Evolutionary conservation across 2,113 vertebrate genomes (phyloP).

Genomic region (Nicator chloris): DNA sequence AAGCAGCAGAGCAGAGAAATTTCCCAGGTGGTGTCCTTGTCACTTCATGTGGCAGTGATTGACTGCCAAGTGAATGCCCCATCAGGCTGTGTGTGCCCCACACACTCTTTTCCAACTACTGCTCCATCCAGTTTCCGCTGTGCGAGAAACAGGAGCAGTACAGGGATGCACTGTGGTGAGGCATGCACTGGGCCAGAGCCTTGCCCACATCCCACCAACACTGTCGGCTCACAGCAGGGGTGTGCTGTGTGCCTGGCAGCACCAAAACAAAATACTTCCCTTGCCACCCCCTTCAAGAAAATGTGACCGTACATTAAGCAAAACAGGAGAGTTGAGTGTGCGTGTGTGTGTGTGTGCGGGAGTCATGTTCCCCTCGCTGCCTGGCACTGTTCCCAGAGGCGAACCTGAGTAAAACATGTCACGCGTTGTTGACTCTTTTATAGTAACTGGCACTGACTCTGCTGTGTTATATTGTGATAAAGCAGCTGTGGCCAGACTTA

Average conservation of each 20-base stretch:
- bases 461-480: not conserved
- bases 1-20: not conserved
- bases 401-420: conserved; percentile 48
- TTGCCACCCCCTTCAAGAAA: conserved; percentile 9
- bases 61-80: not conserved
- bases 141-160: not conserved
- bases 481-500: not conserved
- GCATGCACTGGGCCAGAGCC: not conserved
- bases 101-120: not conserved
- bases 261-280: not conserved
- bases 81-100: not conserved
- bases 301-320: not conserved
- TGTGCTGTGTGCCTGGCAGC: not conserved
- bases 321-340: not conserved
- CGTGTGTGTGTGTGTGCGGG: not conserved
- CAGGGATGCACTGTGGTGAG: not conserved
- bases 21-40: conserved; percentile 7
- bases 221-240: not conserved
- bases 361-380: not conserved
- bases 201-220: not conserved
- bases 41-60: not conserved
- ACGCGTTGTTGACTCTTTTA: conserved; percentile 20
- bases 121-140: not conserved
- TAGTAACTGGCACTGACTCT: conserved; percentile 36
- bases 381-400: conserved; percentile 35